phyloP scores from a whole-genome alignment of 2,113 vertebrate genomes.

The Zootoca vivipara region DNA sequence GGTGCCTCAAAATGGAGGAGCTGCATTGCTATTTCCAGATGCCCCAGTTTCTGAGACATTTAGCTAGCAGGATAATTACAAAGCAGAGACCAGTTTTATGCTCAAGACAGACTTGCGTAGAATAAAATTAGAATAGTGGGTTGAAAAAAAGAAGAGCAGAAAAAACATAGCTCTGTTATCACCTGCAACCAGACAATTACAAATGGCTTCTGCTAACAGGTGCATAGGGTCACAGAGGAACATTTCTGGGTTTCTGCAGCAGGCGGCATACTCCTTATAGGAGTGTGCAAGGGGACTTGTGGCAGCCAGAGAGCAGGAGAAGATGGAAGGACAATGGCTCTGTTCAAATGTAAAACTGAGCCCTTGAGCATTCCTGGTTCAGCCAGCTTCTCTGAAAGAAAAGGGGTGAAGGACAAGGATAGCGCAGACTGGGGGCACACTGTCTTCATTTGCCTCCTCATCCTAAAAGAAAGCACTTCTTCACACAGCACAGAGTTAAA shows the following conservation, averaged over 20 bases:
- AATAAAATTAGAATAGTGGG: conserved; percentile 63
- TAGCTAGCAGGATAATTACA: conserved; percentile 51
- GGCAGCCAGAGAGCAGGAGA: background rate
- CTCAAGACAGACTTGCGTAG: conserved; percentile 37
- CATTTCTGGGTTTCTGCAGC: conserved; percentile 1
- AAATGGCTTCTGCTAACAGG: conserved; percentile 43
- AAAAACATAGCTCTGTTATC: conserved; percentile 52
- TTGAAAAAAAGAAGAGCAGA: conserved; percentile 46
- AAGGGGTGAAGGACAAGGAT: background rate
- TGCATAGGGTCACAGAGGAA: conserved; percentile 25
- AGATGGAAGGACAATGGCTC: background rate
- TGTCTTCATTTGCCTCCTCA: background rate
- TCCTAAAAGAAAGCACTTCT: background rate
- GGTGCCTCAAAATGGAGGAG: background rate
- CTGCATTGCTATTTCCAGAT: background rate
- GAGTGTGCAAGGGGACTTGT: background rate
- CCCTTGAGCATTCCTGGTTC: background rate
- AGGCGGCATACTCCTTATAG: conserved; percentile 13
- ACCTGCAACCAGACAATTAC: conserved; percentile 51
- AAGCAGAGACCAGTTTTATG: conserved; percentile 38
- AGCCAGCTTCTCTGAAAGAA: background rate
- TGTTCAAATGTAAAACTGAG: background rate
- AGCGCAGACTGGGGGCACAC: background rate
- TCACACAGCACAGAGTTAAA: no score
- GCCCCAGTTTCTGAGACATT: conserved; percentile 37